Conservation (phyloP, 2,888 invertebrate species). For the Phortica okadai region DNA sequence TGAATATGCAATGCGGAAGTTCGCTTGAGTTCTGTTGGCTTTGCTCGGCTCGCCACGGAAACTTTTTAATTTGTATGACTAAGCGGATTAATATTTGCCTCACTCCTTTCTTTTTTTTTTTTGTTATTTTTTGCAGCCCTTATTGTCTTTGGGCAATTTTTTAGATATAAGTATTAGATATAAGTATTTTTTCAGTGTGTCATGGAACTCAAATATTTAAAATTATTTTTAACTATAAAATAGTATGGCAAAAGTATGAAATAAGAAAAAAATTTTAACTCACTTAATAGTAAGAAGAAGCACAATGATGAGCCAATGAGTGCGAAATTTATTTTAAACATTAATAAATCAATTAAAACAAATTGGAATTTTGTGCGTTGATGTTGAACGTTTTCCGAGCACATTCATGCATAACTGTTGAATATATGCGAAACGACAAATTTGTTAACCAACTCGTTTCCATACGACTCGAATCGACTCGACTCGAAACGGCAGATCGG, state of each 20-base stretch:
- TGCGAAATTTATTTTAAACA: background rate
- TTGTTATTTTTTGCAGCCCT: conserved; percentile 7
- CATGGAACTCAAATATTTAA: background rate
- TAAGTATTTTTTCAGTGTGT: conserved; percentile 18
- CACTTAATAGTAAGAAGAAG: background rate
- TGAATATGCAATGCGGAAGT: conserved; percentile 47
- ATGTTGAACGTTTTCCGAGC: conserved; percentile 56
- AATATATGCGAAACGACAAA: background rate
- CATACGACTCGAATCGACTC: too few species aligned
- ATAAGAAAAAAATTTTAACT: background rate
- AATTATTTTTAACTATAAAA: too few species aligned
- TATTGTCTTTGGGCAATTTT: conserved; percentile 39
- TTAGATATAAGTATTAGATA: conserved; percentile 37
- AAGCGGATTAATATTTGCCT: conserved; percentile 46
- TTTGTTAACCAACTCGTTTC: too few species aligned
- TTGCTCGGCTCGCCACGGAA: conserved; percentile 14
- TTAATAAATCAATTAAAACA: conserved; percentile 70
- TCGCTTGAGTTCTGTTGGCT: conserved; percentile 1
- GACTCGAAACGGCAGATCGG: background rate
- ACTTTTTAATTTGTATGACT: conserved; percentile 49
- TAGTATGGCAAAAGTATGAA: conserved; percentile 4
- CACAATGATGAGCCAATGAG: background rate
- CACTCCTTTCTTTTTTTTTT: conserved; percentile 13
- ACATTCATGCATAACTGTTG: conserved; percentile 13
- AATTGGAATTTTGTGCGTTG: conserved; percentile 69